Evolutionary conservation across 1,140 invertebrate species (phyloP).

Genomic region (Penaeus vannamei): DNA sequence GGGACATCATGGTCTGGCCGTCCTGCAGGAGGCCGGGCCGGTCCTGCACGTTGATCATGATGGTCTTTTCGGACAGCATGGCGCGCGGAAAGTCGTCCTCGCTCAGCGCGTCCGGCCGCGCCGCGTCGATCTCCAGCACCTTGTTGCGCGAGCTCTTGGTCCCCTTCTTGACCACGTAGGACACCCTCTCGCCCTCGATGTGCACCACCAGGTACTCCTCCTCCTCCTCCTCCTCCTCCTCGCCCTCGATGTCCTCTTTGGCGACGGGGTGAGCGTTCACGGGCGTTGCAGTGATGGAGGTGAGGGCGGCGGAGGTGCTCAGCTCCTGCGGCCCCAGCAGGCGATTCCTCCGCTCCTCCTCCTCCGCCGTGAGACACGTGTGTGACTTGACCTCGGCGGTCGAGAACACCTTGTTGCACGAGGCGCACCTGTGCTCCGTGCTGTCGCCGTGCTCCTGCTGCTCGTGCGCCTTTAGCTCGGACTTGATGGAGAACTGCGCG

Average conservation of each 20-base stretch:
- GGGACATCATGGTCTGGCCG: neutral
- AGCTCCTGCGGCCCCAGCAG: neutral
- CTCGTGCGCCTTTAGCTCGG: constrained; percentile 71
- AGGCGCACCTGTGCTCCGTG: constrained; percentile 40
- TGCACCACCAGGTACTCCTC: constrained; percentile 58
- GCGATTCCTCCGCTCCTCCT: constrained; percentile 22
- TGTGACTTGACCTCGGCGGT: constrained; percentile 49
- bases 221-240: constrained; percentile 48
- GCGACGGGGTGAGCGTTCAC: neutral
- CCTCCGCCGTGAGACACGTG: constrained; percentile 49
- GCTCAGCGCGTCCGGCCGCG: neutral
- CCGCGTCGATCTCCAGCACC: constrained; percentile 41
- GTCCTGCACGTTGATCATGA: constrained; percentile 57
- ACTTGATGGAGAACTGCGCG: constrained; percentile 71
- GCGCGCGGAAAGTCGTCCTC: constrained; percentile 7
- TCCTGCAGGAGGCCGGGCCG: constrained; percentile 27
- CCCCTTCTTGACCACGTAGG: constrained; percentile 57
- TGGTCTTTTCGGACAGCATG: constrained; percentile 45
- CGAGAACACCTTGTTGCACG: constrained; percentile 51
- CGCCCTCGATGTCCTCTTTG: constrained; percentile 3
- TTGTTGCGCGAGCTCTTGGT: constrained; percentile 23
- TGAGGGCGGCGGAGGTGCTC: neutral
- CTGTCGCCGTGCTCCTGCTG: constrained; percentile 51
- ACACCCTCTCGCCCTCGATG: constrained; percentile 55
- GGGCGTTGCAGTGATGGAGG: neutral